phyloP scores from a whole-genome alignment of 1,140 invertebrate genomes.

The Copidosoma floridanum region DNA sequence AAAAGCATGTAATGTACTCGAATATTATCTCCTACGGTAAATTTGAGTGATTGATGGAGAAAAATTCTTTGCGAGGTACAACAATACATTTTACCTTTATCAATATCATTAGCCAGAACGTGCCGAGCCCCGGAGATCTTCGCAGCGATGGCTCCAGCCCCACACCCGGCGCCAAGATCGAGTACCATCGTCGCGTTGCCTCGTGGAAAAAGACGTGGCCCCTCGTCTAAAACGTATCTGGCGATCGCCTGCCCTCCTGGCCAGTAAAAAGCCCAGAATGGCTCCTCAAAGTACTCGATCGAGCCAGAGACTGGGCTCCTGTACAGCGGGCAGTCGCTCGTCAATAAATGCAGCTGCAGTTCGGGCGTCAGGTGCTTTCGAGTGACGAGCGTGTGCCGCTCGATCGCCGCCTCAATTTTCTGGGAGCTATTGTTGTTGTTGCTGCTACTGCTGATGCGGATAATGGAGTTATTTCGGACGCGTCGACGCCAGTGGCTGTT shows the following conservation, averaged over 20 bases:
- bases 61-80: too few species aligned
- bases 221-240: slow-evolving; percentile 48
- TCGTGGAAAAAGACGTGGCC: slow-evolving; percentile 9
- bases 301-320: slow-evolving; percentile 32
- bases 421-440: too few species aligned
- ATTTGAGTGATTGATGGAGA: too few species aligned
- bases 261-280: slow-evolving; percentile 65
- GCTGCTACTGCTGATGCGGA: too few species aligned
- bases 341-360: slow-evolving; percentile 57
- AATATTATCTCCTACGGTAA: too few species aligned
- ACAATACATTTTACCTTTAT: slow-evolving; percentile 45
- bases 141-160: slow-evolving; percentile 51
- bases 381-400: slow-evolving; percentile 35
- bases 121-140: slow-evolving; percentile 38
- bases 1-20: too few species aligned
- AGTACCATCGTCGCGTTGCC: slow-evolving; percentile 32
- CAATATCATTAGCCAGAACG: slow-evolving; percentile 58
- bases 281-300: slow-evolving; percentile 41
- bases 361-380: slow-evolving; percentile 59
- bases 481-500: too few species aligned
- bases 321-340: slow-evolving; percentile 56
- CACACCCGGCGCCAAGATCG: slow-evolving; percentile 53
- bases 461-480: too few species aligned
- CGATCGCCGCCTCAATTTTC: slow-evolving; percentile 22
- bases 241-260: slow-evolving; percentile 60